phyloP scores from a whole-genome alignment of 2,113 vertebrate species.

The Protomyctophum bolini region DNA sequence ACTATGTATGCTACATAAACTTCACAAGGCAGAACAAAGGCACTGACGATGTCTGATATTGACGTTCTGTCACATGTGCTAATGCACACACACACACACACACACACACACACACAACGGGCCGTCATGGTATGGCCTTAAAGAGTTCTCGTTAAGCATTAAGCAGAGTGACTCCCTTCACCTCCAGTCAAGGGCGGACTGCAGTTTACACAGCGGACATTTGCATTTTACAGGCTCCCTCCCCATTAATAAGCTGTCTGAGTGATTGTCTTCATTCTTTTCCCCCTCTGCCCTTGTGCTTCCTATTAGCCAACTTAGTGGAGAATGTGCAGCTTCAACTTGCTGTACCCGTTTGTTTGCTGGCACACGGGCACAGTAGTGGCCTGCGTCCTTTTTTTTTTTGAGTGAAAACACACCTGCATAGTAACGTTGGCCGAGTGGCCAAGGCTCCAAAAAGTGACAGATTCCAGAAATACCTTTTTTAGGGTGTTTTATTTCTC shows the following conservation, averaged over 20 bases:
- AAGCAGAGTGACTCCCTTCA: constrained; percentile 66
- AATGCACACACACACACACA: no score
- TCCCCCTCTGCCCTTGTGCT: constrained; percentile 24
- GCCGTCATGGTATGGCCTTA: constrained; percentile 51
- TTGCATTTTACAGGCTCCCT: constrained; percentile 61
- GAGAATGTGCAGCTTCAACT: constrained; percentile 29
- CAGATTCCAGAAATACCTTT: no score
- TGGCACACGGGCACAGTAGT: not conserved
- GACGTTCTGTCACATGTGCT: constrained; percentile 63
- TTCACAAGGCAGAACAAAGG: constrained; percentile 38
- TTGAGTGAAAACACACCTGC: not conserved
- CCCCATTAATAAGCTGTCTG: constrained; percentile 56
- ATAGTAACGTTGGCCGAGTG: no score
- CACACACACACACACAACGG: constrained; percentile 54
- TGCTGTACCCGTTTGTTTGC: constrained; percentile 14
- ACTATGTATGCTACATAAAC: constrained; percentile 18
- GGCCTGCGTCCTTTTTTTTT: constrained; percentile 30
- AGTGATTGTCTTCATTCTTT: constrained; percentile 45
- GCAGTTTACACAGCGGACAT: constrained; percentile 62
- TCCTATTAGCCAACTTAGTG: constrained; percentile 42
- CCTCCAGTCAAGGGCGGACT: constrained; percentile 67
- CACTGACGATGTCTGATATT: constrained; percentile 47
- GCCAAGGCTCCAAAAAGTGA: no score
- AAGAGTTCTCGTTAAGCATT: constrained; percentile 69
- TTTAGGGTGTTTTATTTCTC: no score